phyloP scores from a whole-genome alignment of 2,113 vertebrate species.

The Leucosticte australis region DNA sequence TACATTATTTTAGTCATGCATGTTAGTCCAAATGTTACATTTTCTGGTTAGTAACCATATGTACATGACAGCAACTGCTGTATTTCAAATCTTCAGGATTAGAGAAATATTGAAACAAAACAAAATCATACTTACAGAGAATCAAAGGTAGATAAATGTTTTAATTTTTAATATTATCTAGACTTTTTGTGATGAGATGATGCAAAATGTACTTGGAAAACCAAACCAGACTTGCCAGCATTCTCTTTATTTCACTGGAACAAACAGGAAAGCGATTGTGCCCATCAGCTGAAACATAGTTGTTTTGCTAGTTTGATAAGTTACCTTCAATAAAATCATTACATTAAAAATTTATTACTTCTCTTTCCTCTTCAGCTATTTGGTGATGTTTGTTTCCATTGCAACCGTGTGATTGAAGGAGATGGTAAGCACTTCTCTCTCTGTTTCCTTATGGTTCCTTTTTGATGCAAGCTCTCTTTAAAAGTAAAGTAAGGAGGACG shows the following conservation, averaged over 20 bases:
- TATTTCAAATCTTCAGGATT: neutral
- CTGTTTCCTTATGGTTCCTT: neutral
- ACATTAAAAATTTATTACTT: neutral
- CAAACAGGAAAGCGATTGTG: neutral
- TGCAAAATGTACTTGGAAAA: neutral
- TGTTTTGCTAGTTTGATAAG: neutral
- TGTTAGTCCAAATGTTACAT: neutral
- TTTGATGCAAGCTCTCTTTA: neutral
- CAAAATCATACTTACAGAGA: neutral
- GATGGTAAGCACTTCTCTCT: conserved; percentile 82
- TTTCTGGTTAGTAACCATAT: neutral
- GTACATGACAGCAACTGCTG: neutral
- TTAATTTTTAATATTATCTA: neutral
- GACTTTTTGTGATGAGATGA: neutral
- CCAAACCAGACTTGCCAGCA: neutral
- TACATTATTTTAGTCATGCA: neutral
- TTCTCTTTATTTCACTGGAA: neutral
- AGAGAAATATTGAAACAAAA: neutral
- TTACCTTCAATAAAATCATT: neutral
- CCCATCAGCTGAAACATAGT: neutral
- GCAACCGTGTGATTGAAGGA: conserved; percentile 97
- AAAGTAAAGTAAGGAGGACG: neutral
- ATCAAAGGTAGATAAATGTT: neutral
- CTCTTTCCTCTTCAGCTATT: conserved; percentile 81
- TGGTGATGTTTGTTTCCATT: conserved; percentile 97